Evolutionary conservation across 2,797 vertebrate genomes (phyloP).

Genomic region (Sebastes kiyomatsui): DNA sequence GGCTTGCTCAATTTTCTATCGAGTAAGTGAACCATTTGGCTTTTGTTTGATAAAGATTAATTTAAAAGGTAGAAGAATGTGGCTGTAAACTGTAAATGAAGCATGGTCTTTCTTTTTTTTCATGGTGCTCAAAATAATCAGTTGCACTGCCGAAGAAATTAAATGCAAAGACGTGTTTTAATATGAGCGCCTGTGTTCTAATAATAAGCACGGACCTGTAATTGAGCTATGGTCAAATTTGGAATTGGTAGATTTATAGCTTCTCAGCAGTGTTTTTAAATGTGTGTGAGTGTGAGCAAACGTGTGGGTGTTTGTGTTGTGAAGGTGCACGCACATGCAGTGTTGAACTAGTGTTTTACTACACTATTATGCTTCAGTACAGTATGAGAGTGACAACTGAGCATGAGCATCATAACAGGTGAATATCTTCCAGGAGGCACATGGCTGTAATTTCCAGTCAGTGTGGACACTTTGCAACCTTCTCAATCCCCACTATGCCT

Average conservation of each 20-base stretch:
- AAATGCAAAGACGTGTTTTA: constrained; percentile 15
- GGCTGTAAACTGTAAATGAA: neutral
- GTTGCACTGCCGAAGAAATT: neutral
- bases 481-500: constrained; percentile 44
- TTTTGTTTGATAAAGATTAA: neutral
- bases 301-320: constrained; percentile 17
- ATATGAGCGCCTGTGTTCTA: constrained; percentile 41
- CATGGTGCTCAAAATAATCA: neutral
- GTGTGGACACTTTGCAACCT: constrained; percentile 56
- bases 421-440: constrained; percentile 15
- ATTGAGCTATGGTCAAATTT: constrained; percentile 57
- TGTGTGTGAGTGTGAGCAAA: neutral
- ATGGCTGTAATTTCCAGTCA: constrained; percentile 26
- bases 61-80: neutral
- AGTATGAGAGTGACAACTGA: neutral
- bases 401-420: constrained; percentile 42
- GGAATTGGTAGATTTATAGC: constrained; percentile 50
- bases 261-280: constrained; percentile 30
- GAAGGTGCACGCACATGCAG: neutral
- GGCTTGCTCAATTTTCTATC: neutral
- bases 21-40: neutral
- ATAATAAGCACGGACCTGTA: constrained; percentile 60
- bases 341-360: neutral
- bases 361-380: neutral
- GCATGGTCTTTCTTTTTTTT: neutral